Evolutionary conservation across 2,113 vertebrate species (phyloP).

Genomic region (Bubo blakistoni): DNA sequence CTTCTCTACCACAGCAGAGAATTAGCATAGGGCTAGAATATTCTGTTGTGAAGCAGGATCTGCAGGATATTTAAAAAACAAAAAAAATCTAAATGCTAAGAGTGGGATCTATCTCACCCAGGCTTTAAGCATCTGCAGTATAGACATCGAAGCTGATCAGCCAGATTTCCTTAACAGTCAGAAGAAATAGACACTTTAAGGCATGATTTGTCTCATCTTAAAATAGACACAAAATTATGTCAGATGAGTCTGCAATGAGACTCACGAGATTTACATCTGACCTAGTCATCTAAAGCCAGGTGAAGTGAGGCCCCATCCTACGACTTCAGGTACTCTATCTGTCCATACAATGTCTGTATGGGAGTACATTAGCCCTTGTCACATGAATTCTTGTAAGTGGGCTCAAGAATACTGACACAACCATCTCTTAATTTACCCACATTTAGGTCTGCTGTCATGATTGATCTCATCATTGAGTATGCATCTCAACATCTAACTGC

Average conservation of each 20-base stretch:
- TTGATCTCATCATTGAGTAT: background rate
- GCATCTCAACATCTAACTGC: background rate
- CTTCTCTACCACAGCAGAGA: background rate
- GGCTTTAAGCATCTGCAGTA: background rate
- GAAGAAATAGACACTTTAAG: background rate
- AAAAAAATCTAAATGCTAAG: background rate
- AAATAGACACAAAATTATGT: background rate
- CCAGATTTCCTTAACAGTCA: background rate
- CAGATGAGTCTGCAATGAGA: background rate
- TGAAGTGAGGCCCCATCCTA: background rate
- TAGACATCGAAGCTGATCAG: background rate
- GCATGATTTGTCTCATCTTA: background rate
- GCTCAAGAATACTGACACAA: background rate
- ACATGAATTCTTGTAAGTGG: background rate
- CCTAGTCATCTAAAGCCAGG: background rate
- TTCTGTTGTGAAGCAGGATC: background rate
- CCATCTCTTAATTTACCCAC: background rate
- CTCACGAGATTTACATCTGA: background rate
- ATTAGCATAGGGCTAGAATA: background rate
- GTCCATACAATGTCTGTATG: background rate
- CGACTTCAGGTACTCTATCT: background rate
- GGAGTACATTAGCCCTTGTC: background rate
- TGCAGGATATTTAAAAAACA: background rate
- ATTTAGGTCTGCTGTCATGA: background rate
- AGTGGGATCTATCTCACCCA: background rate